Percentiles rank a stretch among this genome's conserved stretches.
Evolutionary conservation across 1,140 invertebrate species (phyloP).

Genomic region (Nasonia vitripennis): DNA sequence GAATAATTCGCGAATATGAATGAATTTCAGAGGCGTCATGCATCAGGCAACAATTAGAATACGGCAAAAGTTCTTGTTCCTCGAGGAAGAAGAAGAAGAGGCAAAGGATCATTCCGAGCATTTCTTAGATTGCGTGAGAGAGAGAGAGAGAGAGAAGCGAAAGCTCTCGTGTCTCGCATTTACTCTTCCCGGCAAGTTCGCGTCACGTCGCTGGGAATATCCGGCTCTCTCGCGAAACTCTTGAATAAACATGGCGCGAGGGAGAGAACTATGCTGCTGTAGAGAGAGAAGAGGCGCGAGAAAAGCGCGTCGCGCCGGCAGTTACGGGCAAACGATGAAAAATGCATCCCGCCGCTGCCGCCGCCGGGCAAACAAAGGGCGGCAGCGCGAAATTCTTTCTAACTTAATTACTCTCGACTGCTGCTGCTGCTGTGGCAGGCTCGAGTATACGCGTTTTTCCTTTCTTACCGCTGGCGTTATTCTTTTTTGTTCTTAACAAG

Average conservation of each 20-base stretch:
- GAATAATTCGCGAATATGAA: not conserved
- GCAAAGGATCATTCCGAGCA: not conserved
- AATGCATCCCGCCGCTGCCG: conserved; percentile 60
- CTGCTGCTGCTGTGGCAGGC: not conserved
- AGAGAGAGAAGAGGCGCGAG: conserved; percentile 50
- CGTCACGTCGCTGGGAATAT: conserved; percentile 70
- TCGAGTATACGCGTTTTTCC: conserved; percentile 49
- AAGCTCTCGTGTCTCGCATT: conserved; percentile 11
- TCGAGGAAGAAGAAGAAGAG: not conserved
- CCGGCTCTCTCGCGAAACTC: conserved; percentile 70
- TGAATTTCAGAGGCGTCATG: not conserved
- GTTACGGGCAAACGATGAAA: conserved; percentile 71
- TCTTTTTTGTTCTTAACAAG: conserved; percentile 21
- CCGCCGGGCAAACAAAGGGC: conserved; percentile 59
- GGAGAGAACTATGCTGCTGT: conserved; percentile 59
- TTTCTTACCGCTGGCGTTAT: conserved; percentile 45
- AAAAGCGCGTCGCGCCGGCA: conserved; percentile 53
- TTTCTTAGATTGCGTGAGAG: not conserved
- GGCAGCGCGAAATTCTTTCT: conserved; percentile 64
- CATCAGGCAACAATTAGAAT: not conserved
- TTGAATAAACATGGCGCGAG: conserved; percentile 72
- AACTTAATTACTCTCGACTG: conserved; percentile 66
- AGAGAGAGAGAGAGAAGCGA: too few relatives aligned
- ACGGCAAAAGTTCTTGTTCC: not conserved
- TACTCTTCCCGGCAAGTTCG: conserved; percentile 39